phyloP scores from a whole-genome alignment of 2,113 vertebrate genomes.

The Cheirogaleus medius region DNA sequence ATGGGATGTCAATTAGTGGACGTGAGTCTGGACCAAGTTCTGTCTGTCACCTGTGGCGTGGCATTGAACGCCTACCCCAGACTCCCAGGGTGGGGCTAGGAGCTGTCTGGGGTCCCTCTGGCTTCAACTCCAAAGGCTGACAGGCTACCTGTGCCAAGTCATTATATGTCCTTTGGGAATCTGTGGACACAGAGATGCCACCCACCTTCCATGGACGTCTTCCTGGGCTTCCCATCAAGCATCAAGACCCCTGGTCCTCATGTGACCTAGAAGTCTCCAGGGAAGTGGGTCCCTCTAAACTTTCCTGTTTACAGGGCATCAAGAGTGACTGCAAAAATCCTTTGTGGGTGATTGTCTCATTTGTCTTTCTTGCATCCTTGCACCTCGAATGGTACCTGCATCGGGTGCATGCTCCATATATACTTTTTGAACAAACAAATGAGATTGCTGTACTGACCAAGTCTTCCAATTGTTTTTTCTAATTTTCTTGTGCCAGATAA shows the following conservation, averaged over 20 bases:
- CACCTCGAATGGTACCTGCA: accelerated
- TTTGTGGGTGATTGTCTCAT: too few relatives aligned
- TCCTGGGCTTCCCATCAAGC: not conserved
- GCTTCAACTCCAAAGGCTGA: not conserved
- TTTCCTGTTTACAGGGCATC: not conserved
- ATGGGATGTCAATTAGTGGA: accelerated
- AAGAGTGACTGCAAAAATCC: accelerated
- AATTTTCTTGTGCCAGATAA: not conserved
- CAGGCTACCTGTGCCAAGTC: not conserved
- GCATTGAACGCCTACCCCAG: not conserved
- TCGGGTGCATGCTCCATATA: accelerated
- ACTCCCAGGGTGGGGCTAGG: accelerated
- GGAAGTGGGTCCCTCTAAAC: not conserved
- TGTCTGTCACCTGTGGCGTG: not conserved
- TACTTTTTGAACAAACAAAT: not conserved
- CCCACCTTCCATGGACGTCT: not conserved
- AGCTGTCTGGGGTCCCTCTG: not conserved
- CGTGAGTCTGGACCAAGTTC: not conserved
- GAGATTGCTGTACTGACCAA: accelerated
- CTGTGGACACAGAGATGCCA: too few relatives aligned
- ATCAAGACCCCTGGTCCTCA: not conserved
- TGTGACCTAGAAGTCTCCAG: not conserved
- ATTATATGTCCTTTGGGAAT: not conserved
- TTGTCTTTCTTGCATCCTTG: accelerated
- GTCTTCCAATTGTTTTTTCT: not conserved